Evolutionary conservation across 2,888 invertebrate species (phyloP), one percentile per base, ranked within the genome.

Genomic region (Erebia ligea): DNA sequence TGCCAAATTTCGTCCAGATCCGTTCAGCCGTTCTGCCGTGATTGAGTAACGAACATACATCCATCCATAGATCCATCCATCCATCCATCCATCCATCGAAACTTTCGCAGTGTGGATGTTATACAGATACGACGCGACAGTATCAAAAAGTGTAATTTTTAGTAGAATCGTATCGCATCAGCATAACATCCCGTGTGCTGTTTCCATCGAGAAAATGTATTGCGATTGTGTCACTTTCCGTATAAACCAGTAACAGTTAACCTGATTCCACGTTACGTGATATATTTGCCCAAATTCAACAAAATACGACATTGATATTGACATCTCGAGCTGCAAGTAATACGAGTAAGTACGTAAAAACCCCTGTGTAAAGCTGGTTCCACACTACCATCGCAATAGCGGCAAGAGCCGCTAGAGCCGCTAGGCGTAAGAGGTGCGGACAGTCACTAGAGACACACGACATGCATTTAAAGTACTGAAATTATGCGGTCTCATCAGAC

Each of bases 221-320:
- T 13, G 15, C 9, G 42, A 45, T 45, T 45, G 61, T 61, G 61
- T 61, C 48, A 62, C 19, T 62, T 62, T 62, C 17, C 15, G 45
- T 48, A 48, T 19, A 62, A 62, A 62, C 61, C 45, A 13, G 64
- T 54, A 64, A 19, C 52, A 64, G 64, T 66, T 57, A 66, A 56
- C 40, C 56, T 15, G 45, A 56, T 66, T 66, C 19, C 10, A 21
- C 21, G 42, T 66, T 56, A 56, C 42, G 65, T 66, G 64, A 71
- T 68, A 40, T 21, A 34, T 17, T 50, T 64, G 34, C 42, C 50
- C 45, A 74, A 62, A 61, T 74, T 13, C 45, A 66, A 66, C 52
- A 40, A 67, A 45, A 69, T 70, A 70, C 73, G 74, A 76, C 76
- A 77, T 76, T 76, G 77, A 74, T 76, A 78, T 71, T 76, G 75